Conservation (phyloP, 2,888 invertebrate species). For the Pristionchus fissidentatus region DNA sequence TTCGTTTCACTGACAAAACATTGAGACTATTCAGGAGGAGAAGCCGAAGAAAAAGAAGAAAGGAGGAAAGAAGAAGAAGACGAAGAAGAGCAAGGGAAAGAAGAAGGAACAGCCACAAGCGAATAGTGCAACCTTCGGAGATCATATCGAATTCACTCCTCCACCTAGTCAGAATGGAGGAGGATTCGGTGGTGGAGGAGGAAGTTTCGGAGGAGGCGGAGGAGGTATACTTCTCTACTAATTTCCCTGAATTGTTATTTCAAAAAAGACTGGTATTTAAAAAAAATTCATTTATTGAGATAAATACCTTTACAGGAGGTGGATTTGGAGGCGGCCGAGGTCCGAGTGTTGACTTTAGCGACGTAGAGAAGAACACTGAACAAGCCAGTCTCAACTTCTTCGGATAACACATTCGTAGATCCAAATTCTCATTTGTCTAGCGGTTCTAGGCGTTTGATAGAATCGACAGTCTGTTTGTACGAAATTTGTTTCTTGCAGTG, state of each 20-base stretch:
- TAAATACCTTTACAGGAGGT: not conserved
- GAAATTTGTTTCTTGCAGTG: not conserved
- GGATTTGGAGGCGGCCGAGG: conserved; percentile 47
- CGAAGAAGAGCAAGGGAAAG: not conserved
- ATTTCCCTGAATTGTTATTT: not conserved
- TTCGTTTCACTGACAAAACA: no score
- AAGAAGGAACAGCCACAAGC: not conserved
- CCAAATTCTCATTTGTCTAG: not conserved
- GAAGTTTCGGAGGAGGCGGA: conserved; percentile 31
- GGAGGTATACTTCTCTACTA: not conserved
- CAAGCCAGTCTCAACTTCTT: conserved; percentile 44
- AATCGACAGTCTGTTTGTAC: not conserved
- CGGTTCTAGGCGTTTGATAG: not conserved
- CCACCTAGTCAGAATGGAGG: conserved; percentile 15
- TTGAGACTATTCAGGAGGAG: not conserved
- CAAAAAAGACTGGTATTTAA: not conserved
- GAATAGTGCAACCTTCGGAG: not conserved
- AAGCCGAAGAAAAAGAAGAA: conserved; percentile 45
- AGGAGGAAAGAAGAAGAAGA: conserved; percentile 36
- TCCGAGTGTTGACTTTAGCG: conserved; percentile 40
- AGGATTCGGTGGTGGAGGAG: not conserved
- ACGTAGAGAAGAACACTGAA: conserved; percentile 47
- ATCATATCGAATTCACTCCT: conserved; percentile 41
- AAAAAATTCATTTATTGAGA: not conserved
- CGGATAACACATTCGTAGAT: not conserved